Conservation (phyloP, 2,113 vertebrate genomes). For the Tachycineta bicolor region DNA sequence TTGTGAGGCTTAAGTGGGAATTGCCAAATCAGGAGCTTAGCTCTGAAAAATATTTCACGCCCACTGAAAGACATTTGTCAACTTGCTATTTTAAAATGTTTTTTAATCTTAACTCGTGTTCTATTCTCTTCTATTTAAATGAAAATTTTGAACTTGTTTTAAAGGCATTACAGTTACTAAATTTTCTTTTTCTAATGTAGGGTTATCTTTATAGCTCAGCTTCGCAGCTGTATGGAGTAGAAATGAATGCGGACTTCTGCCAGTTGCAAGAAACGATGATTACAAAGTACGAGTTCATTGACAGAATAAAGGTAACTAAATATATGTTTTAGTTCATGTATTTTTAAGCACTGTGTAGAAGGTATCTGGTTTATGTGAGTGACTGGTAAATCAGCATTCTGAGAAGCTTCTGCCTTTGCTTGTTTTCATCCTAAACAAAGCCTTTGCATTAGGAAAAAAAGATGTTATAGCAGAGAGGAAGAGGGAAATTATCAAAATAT, state of each 20-base stretch:
- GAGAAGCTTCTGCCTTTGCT: background rate
- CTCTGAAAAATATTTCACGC: background rate
- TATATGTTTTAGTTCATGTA: background rate
- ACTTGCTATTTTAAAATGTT: background rate
- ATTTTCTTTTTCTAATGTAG: conserved; percentile 73
- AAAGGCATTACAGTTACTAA: background rate
- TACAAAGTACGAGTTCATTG: conserved; percentile 83
- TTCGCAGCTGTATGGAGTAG: conserved; percentile 82
- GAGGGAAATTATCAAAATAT: background rate
- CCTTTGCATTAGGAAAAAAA: background rate
- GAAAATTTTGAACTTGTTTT: background rate
- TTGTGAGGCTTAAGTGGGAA: background rate
- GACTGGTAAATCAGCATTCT: background rate
- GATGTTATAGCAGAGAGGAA: background rate
- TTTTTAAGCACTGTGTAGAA: background rate
- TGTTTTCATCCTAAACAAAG: background rate
- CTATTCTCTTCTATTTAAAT: background rate
- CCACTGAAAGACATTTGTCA: background rate
- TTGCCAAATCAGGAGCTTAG: background rate
- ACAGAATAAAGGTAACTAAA: conserved; percentile 85
- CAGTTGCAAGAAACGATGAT: conserved; percentile 83
- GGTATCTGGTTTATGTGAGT: background rate
- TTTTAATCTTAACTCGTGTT: background rate
- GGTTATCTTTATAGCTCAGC: conserved; percentile 91
- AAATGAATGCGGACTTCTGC: conserved; percentile 89